phyloP scores from a whole-genome alignment of 2,113 vertebrate species.

The Otus sunia region DNA sequence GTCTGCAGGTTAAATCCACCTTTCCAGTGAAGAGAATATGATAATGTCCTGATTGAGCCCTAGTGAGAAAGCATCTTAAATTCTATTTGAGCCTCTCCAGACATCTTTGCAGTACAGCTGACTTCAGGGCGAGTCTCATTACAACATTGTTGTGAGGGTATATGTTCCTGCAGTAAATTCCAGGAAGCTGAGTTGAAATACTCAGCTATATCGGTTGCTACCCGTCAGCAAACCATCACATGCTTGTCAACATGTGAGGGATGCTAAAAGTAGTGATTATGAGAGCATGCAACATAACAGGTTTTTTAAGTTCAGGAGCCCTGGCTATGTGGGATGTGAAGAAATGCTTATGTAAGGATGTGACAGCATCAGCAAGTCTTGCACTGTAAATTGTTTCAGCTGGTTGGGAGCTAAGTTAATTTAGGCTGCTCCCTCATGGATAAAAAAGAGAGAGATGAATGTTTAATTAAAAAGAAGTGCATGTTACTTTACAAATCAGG shows the following conservation, averaged over 20 bases:
- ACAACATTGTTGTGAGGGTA: rapidly evolving
- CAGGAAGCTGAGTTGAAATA: neutral
- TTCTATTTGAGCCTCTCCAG: neutral
- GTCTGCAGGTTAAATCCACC: neutral
- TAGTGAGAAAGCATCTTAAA: neutral
- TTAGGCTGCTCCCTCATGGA: neutral
- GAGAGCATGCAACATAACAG: neutral
- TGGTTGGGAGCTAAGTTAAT: conserved; percentile 4
- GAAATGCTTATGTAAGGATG: conserved; percentile 50
- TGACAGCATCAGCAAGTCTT: conserved; percentile 31
- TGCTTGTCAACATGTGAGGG: conserved; percentile 19
- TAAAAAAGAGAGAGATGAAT: neutral
- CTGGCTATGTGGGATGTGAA: conserved; percentile 50
- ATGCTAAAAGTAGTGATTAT: conserved; percentile 25
- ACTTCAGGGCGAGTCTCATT: neutral
- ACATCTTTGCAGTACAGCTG: neutral
- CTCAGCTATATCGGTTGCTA: neutral
- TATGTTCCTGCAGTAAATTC: neutral
- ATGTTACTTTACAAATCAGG: neutral
- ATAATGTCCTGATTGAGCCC: neutral
- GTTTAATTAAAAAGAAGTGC: neutral
- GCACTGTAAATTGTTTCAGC: conserved; percentile 24
- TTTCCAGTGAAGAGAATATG: neutral
- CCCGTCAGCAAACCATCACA: conserved; percentile 23
- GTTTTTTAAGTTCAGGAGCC: conserved; percentile 27